Percentiles rank a stretch among this genome's conserved stretches.
These are phyloP conservation scores for Caenorhabditis sulstoni DNA, from an alignment of 2,888 invertebrate species.

Conservation along the genomic window DNA sequence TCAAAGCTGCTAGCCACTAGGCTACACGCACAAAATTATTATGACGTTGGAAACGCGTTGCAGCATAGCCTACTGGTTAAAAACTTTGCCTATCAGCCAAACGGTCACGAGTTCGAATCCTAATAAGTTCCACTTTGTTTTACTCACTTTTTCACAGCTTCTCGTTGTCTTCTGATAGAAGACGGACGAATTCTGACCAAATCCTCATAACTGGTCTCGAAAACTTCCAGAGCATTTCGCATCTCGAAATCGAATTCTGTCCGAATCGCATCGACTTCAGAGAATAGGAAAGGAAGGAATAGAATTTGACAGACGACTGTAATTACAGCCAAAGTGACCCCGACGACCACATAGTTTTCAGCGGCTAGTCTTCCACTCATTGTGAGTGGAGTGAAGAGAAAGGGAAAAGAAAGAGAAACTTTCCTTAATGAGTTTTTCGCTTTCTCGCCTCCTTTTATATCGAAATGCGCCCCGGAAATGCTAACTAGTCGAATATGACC, in stretches of 20 bases:
- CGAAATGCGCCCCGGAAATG: conserved; percentile 9
- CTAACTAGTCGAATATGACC: conserved; percentile 34
- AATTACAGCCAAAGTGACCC: conserved; percentile 37
- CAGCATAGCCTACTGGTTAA: too few relatives aligned
- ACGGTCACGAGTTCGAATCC: too few relatives aligned
- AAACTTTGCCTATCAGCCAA: too few relatives aligned
- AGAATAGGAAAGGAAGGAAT: conserved; percentile 54
- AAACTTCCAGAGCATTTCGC: conserved; percentile 34
- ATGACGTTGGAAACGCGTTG: too few relatives aligned
- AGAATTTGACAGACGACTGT: conserved; percentile 45
- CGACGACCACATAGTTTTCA: conserved; percentile 52
- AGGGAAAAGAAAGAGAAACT: too few relatives aligned
- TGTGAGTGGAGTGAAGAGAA: too few relatives aligned
- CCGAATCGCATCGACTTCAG: conserved; percentile 54
- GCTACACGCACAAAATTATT: too few relatives aligned
- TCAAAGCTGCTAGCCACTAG: background rate
- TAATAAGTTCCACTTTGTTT: too few relatives aligned
- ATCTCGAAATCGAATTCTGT: conserved; percentile 51
- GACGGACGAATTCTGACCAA: conserved; percentile 23
- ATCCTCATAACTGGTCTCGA: conserved; percentile 34
- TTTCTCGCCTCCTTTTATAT: conserved; percentile 28
- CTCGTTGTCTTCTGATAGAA: conserved; percentile 33
- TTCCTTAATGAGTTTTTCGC: background rate
- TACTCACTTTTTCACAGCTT: conserved; percentile 43
- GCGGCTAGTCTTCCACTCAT: conserved; percentile 25